These are phyloP conservation scores for Linnaemya tessellans DNA, from an alignment of 2,888 invertebrate species.

Conservation along the genomic window DNA sequence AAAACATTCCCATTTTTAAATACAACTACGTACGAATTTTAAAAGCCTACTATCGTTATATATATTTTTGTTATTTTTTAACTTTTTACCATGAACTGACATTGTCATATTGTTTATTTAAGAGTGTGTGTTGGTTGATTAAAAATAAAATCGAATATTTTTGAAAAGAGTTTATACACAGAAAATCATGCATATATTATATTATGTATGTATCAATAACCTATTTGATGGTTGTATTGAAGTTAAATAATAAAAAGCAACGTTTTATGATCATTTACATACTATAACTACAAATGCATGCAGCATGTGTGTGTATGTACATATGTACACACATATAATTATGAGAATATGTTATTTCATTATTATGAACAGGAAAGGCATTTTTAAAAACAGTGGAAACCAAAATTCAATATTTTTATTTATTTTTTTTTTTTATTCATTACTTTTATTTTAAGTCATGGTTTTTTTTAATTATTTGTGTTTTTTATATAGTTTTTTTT, in stretches of 20 bases:
- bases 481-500: too few relatives aligned
- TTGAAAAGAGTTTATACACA: constrained; percentile 4
- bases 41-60: neutral
- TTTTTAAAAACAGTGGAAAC: constrained; percentile 4
- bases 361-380: neutral
- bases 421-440: too few relatives aligned
- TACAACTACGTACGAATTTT: neutral
- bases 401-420: neutral
- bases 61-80: neutral
- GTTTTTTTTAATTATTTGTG: too few relatives aligned
- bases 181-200: neutral
- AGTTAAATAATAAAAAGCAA: constrained; percentile 59
- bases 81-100: constrained; percentile 12
- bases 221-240: constrained; percentile 49
- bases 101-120: constrained; percentile 57
- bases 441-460: too few relatives aligned
- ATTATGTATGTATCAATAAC: constrained; percentile 36
- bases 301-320: too few relatives aligned
- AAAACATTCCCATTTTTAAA: constrained; percentile 29
- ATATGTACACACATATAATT: too few relatives aligned
- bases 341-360: too few relatives aligned
- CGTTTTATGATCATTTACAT: constrained; percentile 64
- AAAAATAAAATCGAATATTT: neutral
- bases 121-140: constrained; percentile 20
- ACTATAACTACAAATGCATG: neutral